phyloP scores from a whole-genome alignment of 1,140 invertebrate species.

The Platyura marginata region DNA sequence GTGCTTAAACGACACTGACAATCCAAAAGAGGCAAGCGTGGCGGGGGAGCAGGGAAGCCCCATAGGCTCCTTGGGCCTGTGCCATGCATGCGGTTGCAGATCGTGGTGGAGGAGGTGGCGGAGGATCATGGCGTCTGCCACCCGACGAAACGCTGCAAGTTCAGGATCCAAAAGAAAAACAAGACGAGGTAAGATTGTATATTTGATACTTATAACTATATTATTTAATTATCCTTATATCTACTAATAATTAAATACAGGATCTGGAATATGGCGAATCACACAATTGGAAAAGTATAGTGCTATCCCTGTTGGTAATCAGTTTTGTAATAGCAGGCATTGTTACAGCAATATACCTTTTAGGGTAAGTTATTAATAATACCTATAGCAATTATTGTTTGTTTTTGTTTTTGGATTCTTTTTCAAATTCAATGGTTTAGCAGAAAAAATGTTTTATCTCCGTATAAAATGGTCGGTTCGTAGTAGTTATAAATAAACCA shows the following conservation, averaged over 20 bases:
- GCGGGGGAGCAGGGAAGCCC: not conserved
- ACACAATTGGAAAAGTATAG: slow-evolving; percentile 71
- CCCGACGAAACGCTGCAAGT: slow-evolving; percentile 77
- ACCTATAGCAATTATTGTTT: too few relatives aligned
- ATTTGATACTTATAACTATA: slow-evolving; percentile 2
- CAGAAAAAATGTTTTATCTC: too few relatives aligned
- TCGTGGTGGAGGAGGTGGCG: slow-evolving; percentile 36
- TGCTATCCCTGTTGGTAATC: slow-evolving; percentile 68
- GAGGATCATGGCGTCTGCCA: slow-evolving; percentile 61
- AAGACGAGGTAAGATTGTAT: slow-evolving; percentile 27
- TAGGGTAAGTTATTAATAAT: slow-evolving; percentile 38
- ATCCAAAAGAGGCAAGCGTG: slow-evolving; percentile 2
- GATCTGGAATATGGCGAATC: slow-evolving; percentile 54
- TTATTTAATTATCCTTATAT: not conserved
- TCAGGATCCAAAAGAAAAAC: slow-evolving; percentile 62
- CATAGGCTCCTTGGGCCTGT: slow-evolving; percentile 3
- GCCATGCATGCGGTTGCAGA: slow-evolving; percentile 69
- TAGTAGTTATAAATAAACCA: too few relatives aligned
- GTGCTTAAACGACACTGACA: not conserved
- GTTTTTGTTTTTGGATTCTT: too few relatives aligned
- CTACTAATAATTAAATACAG: slow-evolving; percentile 9
- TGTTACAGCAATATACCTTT: slow-evolving; percentile 64
- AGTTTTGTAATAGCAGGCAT: slow-evolving; percentile 67
- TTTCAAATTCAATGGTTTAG: too few relatives aligned
- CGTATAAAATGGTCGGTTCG: too few relatives aligned